phyloP scores from a whole-genome alignment of 2,797 vertebrate genomes.

The Choloepus didactylus region DNA sequence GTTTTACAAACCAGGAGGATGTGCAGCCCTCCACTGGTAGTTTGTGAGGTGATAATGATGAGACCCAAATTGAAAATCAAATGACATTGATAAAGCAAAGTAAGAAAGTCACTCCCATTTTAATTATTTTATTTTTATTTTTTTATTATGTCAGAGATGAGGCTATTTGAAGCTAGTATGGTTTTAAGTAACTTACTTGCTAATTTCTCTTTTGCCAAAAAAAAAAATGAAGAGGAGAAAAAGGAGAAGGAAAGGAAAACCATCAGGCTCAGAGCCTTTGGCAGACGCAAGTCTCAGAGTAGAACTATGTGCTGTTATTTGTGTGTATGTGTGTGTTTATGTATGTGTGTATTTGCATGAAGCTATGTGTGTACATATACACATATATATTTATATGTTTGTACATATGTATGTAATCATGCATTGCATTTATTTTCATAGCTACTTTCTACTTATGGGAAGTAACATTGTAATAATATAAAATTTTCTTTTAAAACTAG shows the following conservation, averaged over 20 bases:
- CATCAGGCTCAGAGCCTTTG: not conserved
- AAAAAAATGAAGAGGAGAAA: too few species aligned
- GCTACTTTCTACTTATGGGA: not conserved
- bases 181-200: not conserved
- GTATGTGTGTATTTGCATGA: too few species aligned
- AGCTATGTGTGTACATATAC: not conserved
- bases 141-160: not conserved
- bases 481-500: constrained; percentile 26
- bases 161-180: not conserved
- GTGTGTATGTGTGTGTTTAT: not conserved
- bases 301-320: not conserved
- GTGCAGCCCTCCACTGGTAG: not conserved
- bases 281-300: not conserved
- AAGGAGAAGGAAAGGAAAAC: not conserved
- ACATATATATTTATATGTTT: not conserved
- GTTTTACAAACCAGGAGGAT: not conserved
- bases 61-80: constrained; percentile 56
- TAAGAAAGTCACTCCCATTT: not conserved
- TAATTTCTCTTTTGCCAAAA: not conserved
- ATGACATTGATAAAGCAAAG: not conserved
- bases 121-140: not conserved
- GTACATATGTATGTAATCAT: too few species aligned
- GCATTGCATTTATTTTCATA: not conserved
- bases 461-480: not conserved
- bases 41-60: not conserved